Evolutionary conservation across 2,113 vertebrate genomes (phyloP).

Genomic region (Nerophis ophidion): DNA sequence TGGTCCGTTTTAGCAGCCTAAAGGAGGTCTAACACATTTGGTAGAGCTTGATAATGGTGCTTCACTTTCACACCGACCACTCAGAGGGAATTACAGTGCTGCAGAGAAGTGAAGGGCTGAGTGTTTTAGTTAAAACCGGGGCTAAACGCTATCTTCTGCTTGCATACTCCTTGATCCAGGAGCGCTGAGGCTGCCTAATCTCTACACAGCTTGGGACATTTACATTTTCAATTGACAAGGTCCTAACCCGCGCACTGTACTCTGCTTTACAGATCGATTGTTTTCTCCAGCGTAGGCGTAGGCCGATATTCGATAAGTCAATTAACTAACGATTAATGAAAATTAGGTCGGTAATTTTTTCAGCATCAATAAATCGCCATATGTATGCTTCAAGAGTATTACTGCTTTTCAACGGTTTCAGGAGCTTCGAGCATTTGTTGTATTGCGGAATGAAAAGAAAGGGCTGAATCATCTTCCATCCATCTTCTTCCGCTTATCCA

Average conservation of each 20-base stretch:
- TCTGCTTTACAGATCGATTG: conserved; percentile 59
- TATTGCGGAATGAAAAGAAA: too few relatives aligned
- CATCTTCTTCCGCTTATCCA: too few relatives aligned
- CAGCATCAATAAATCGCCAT: too few relatives aligned
- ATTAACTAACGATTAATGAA: too few relatives aligned
- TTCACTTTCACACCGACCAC: conserved; percentile 61
- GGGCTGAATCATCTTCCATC: too few relatives aligned
- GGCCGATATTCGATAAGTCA: too few relatives aligned
- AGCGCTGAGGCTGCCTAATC: conserved; percentile 48
- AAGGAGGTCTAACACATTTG: conserved; percentile 66
- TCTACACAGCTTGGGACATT: conserved; percentile 53
- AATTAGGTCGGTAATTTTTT: too few relatives aligned
- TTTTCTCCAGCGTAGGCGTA: conserved; percentile 5
- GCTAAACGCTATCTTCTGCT: conserved; percentile 66
- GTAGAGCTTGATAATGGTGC: conserved; percentile 66
- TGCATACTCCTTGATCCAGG: conserved; percentile 62
- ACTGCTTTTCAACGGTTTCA: too few relatives aligned
- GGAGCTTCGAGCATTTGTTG: too few relatives aligned
- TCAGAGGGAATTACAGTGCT: conserved; percentile 66
- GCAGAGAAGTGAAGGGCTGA: conserved; percentile 60
- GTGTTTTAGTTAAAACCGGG: conserved; percentile 66
- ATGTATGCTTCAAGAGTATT: too few relatives aligned
- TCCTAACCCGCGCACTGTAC: conserved; percentile 50
- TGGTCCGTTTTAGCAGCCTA: conserved; percentile 57
- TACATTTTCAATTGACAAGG: conserved; percentile 58